A percentile compares a stretch with the other conserved stretches of the same genome.
Conservation (phyloP, 2,888 invertebrate species). For the Trissonchulus latispiculum region DNA sequence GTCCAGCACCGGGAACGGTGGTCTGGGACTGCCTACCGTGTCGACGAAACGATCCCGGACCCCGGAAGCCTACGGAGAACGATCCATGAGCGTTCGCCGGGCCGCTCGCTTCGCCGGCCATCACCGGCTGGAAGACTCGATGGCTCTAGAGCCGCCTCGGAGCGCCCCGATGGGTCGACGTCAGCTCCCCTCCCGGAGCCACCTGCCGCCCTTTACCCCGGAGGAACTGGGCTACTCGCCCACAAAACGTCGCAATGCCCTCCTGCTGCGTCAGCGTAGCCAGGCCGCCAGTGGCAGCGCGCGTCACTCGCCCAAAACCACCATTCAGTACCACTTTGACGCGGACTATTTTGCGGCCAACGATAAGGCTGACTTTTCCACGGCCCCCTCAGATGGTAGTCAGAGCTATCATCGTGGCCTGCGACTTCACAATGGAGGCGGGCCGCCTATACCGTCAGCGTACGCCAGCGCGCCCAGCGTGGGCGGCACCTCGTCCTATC, state of each 20-base stretch:
- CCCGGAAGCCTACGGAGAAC: background rate
- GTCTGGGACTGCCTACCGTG: too few relatives aligned
- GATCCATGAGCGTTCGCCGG: background rate
- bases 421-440: background rate
- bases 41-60: background rate
- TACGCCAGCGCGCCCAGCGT: background rate
- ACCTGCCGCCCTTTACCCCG: background rate
- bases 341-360: background rate
- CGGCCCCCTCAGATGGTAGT: background rate
- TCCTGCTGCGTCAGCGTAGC: too few relatives aligned
- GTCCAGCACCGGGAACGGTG: too few relatives aligned
- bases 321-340: background rate
- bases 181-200: background rate
- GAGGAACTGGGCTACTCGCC: background rate
- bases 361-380: background rate
- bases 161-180: background rate
- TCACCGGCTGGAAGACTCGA: background rate
- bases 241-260: background rate
- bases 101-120: background rate
- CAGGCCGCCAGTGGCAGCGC: too few relatives aligned
- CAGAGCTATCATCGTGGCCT: background rate
- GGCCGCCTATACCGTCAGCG: background rate
- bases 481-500: background rate
- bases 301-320: too few relatives aligned
- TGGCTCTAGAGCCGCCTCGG: background rate